Percentiles rank a stretch among this genome's conserved stretches.
These are phyloP conservation scores for Holcopasites calliopsidis DNA, from an alignment of 1,140 invertebrate genomes.

Conservation along the genomic window DNA sequence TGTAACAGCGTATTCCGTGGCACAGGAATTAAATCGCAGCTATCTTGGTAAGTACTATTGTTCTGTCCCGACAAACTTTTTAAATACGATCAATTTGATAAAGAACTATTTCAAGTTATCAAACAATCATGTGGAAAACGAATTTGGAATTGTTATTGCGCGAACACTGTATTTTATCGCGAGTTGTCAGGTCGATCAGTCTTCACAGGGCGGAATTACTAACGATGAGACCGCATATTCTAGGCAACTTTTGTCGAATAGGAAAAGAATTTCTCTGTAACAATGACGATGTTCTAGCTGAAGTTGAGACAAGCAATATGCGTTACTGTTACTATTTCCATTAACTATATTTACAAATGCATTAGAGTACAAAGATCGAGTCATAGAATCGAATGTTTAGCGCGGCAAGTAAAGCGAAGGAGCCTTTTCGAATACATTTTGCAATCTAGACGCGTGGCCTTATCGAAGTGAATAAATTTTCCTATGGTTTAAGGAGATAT, in stretches of 20 bases:
- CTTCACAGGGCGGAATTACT: conserved; percentile 62
- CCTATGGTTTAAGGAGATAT: conserved; percentile 11
- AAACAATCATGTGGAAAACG: not conserved
- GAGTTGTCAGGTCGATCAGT: conserved; percentile 64
- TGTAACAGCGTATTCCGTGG: not conserved
- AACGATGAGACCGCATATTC: conserved; percentile 54
- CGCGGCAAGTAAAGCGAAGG: not conserved
- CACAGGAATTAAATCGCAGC: conserved; percentile 10
- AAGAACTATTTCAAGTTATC: not conserved
- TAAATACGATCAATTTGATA: no score
- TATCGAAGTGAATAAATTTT: conserved; percentile 3
- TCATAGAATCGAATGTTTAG: conserved; percentile 3
- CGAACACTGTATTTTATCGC: conserved; percentile 18
- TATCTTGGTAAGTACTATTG: conserved; percentile 30
- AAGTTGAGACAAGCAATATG: conserved; percentile 27
- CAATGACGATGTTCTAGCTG: conserved; percentile 29
- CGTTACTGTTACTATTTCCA: conserved; percentile 9
- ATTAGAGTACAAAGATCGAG: not conserved
- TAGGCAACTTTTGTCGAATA: conserved; percentile 38
- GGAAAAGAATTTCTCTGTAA: conserved; percentile 16
- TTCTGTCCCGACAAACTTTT: not conserved
- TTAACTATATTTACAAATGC: conserved; percentile 50
- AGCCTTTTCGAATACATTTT: not conserved
- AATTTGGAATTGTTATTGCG: not conserved
- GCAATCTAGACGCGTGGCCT: not conserved